These are phyloP conservation scores for Chaunax sp. DNA, from an alignment of 2,797 vertebrate genomes.

Conservation along the genomic window DNA sequence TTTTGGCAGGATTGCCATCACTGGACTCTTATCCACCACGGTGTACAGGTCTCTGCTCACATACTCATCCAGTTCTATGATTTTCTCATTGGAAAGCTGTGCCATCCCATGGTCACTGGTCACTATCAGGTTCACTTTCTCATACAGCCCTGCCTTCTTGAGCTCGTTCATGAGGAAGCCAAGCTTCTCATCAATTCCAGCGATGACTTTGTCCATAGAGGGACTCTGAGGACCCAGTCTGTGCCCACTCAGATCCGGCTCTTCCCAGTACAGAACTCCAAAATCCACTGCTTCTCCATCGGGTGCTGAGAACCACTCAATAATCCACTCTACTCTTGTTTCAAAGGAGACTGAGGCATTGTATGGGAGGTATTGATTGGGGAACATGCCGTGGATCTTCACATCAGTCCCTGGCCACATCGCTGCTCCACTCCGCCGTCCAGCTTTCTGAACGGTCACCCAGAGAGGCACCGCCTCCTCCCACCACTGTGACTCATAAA, in stretches of 20 bases:
- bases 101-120: slow-evolving; percentile 96
- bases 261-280: slow-evolving; percentile 94
- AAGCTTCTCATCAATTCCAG: slow-evolving; percentile 88
- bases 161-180: slow-evolving; percentile 88
- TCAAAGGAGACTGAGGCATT: slow-evolving; percentile 89
- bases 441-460: slow-evolving; percentile 89
- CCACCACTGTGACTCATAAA: slow-evolving; percentile 90
- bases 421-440: slow-evolving; percentile 87
- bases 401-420: slow-evolving; percentile 97
- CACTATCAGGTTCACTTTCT: slow-evolving; percentile 88
- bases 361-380: slow-evolving; percentile 86
- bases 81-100: slow-evolving; percentile 86
- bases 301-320: slow-evolving; percentile 88
- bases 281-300: slow-evolving; percentile 87
- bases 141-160: slow-evolving; percentile 85
- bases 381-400: slow-evolving; percentile 85
- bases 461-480: slow-evolving; percentile 91
- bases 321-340: slow-evolving; percentile 85
- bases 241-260: slow-evolving; percentile 91
- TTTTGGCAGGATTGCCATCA: slow-evolving; percentile 89
- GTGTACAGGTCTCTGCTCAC: slow-evolving; percentile 87
- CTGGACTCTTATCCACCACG: slow-evolving; percentile 90
- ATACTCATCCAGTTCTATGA: slow-evolving; percentile 90
- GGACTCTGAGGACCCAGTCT: slow-evolving; percentile 88
- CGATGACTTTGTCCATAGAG: slow-evolving; percentile 85